Percentiles rank a stretch among this genome's conserved stretches.
phyloP scores from a whole-genome alignment of 2,797 vertebrate species.

The Premnoplex brunnescens region DNA sequence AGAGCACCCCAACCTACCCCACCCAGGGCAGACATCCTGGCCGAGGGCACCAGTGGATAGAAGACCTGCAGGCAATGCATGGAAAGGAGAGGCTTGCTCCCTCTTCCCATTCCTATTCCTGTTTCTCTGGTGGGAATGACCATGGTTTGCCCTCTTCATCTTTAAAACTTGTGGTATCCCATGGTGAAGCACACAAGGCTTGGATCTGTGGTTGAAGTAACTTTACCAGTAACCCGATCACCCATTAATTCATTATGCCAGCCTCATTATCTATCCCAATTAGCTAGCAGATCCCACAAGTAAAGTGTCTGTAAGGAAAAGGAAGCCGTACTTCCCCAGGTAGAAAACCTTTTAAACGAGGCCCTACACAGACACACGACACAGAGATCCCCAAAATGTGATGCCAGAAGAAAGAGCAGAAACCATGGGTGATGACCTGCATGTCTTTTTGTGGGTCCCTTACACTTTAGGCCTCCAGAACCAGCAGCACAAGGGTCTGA shows the following conservation, averaged over 20 bases:
- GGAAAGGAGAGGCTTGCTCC: background rate
- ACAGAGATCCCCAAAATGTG: background rate
- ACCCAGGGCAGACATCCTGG: background rate
- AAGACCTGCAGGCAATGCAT: background rate
- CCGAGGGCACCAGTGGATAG: background rate
- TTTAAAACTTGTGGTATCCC: background rate
- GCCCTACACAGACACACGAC: accelerated
- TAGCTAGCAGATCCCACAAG: background rate
- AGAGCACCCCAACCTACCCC: background rate
- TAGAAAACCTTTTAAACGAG: background rate
- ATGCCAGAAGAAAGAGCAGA: background rate
- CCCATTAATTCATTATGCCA: background rate
- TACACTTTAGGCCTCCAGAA: background rate
- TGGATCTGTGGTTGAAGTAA: background rate
- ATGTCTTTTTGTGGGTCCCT: background rate
- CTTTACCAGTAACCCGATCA: background rate
- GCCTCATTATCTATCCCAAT: background rate
- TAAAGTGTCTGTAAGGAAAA: background rate
- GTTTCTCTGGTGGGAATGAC: background rate
- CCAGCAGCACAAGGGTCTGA: background rate
- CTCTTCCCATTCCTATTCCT: background rate
- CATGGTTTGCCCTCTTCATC: background rate
- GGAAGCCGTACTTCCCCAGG: background rate
- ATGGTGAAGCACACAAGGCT: background rate
- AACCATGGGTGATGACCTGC: background rate